Evolutionary conservation across 2,888 invertebrate species (phyloP), one percentile per base, ranked within the genome.

Genomic region (Listrodromus nycthemerus): DNA sequence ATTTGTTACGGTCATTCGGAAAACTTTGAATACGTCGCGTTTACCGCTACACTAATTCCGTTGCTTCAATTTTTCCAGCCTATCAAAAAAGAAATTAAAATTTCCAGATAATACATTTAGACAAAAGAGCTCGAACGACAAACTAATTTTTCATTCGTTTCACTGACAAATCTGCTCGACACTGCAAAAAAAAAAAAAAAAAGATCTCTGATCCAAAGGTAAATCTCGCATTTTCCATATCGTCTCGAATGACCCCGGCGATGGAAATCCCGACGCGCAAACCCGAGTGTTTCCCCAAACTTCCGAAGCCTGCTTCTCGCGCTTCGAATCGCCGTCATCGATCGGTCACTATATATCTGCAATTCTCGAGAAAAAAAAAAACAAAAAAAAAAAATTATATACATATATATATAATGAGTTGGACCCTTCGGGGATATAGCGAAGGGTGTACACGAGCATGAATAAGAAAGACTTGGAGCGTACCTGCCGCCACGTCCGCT

Each of bases 401-500:
- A 52, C 6, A 19, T 21, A 52, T 21, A 52, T 21, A 50, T 50
- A 19, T 50, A 52, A 21, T 52, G 52, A 19, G 52, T 52, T 52
- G 2, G 58, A 58, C 58, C 58, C 58, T 24, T 27, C 30, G 41
- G 50, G 52, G 69, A 58, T 58, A 24, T 37, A 84, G 77, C 84
- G 67, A 58, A 33, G 37, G 41, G 41, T 27, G 76, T 81, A 77
- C 69, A 82, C 77, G 84, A 69, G 78, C 77, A 80, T 73, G 55
- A 79, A 65, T 65, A 66, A 67, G 33, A 30, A 67, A 73, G 73
- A 73, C 73, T 74, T 74, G 30, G 73, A 82, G 82, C 82, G 82
- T 84, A 84, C 84, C 84, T 84, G 79, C 70, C 77, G 80, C 80
- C 80, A 82, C 84, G 45, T 82, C 81, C 84, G 81, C 81, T 77